Conservation (phyloP, 2,888 invertebrate genomes). For the Philaethria dido region DNA sequence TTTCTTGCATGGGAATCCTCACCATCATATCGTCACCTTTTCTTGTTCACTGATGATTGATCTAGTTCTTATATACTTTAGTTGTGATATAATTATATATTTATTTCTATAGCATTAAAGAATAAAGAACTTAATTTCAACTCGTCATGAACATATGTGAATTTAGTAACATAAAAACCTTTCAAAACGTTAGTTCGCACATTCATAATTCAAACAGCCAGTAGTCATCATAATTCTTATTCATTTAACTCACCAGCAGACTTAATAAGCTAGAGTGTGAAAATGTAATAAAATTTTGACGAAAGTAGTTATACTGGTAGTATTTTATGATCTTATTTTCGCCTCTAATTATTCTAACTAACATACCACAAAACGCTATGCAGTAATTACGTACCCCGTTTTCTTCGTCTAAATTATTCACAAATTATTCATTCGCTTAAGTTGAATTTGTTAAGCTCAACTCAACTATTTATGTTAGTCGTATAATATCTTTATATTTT, state of each 20-base stretch:
- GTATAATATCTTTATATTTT: background rate
- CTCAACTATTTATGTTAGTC: slow-evolving; percentile 9
- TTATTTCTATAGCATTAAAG: no score
- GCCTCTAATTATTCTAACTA: slow-evolving; percentile 62
- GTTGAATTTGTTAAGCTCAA: slow-evolving; percentile 15
- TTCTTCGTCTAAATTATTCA: slow-evolving; percentile 47
- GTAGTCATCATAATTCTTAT: slow-evolving; percentile 19
- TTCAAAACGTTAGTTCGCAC: background rate
- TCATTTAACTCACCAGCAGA: slow-evolving; percentile 15
- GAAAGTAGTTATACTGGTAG: slow-evolving; percentile 36
- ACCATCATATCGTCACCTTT: no score
- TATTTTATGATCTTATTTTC: slow-evolving; percentile 54
- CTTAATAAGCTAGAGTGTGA: slow-evolving; percentile 24
- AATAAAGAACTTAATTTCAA: no score
- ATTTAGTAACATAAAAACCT: background rate
- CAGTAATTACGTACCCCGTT: slow-evolving; percentile 57
- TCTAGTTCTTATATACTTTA: no score
- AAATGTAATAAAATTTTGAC: slow-evolving; percentile 39
- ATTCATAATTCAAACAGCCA: slow-evolving; percentile 13
- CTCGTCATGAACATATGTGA: no score
- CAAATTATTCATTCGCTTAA: slow-evolving; percentile 26
- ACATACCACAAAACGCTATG: slow-evolving; percentile 58
- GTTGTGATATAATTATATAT: no score
- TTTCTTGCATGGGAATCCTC: no score
- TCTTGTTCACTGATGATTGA: no score